Base-by-base conservation (phyloP, 2,797 vertebrate genomes). In the Crocodylus rhombifer region DNA sequence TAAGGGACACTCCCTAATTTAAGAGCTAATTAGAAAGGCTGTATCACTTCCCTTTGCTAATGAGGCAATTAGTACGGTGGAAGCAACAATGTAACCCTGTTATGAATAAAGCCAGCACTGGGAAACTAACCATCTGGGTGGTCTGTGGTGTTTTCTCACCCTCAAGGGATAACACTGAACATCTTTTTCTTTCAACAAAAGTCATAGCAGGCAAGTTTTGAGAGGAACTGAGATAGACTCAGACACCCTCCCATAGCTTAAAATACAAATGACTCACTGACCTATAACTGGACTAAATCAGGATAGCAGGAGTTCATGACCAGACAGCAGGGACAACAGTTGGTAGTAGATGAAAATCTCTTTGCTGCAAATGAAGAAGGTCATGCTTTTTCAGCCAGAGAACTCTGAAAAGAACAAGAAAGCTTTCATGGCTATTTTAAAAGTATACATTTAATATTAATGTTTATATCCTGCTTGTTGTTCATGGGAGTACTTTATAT, bases 391-490 rank as follows among this genome's bases (percentile, higher is more conserved):
- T 36, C 88, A 36, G 1, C 1, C 5, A 36, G 57, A 14, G 80
- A 88, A 63, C 83, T 30, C 36, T 63, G 82, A 69, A 81, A 80
- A 87, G 55, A 84, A 20, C 23, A 26, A 18, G 6, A 93, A 83
- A 95, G 3, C 3, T 76, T 85, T 89, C 78, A 13, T 13, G 28
- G 56, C 51, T 87, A 84, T 28, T 57, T 89, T 55, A 83, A 93
- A 97, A 94, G 51, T 36, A 57, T 92, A 80, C 55, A 80, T 75
- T 82, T 42, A 67, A 33, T 74, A 91, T 95, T 88, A 84, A 86
- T 94, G 90, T 82, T 76, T 21, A 82, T 91, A 88, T 42, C 33
- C 79, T 92, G 82, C 23, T 88, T 93, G 77, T 67, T 79, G 84
- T 65, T 93, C 80, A 36, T 87, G 28, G 51, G 91, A 94, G 25